Evolutionary conservation across 2,113 vertebrate species (phyloP), one percentile per base, ranked within the genome.

Genomic region (Trochalopteron elliotii): DNA sequence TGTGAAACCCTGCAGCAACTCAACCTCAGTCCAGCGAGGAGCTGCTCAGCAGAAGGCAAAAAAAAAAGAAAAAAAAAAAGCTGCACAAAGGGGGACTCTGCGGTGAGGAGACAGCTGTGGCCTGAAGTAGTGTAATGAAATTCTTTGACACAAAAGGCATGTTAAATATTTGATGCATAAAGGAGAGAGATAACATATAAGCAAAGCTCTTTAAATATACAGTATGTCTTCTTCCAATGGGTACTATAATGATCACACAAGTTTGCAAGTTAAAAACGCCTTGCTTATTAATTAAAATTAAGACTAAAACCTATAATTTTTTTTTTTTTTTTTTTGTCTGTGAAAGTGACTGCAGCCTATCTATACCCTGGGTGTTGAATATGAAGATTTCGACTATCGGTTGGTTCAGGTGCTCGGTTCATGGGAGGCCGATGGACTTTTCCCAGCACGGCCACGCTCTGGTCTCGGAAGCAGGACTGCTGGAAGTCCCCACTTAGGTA

Each of bases 321-420:
- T 87, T 79, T 96, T 94, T 95, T 83, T n/a, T n/a, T 80, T 92
- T 91, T 93, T 91, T 64, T 93, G 72, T 95, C 88, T 94, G 95
- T 95, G 96, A 95, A 97, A 95, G 95, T 95, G 95, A 97, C 97
- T 92, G 97, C 98, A 98, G 98, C 99, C 99, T 99, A 99, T 99
- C 99, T 99, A 98, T 99, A 99, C 98, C 99, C 99, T 97, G 99
- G 99, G 97, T 99, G 99, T 97, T 99, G 99, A 98, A 99, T 98
- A 98, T 99, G 99, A 99, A 99, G 98, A 98, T 98, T 98, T 97
- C 98, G 98, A 97, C 98, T 99, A 97, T 99, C 98, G 28, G 97
- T 97, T 90, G 98, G 98, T 91, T 99, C 99, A 45, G 98, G 98
- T 94, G 98, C 98, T 98, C 99, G 98, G 98, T 93, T 98, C 98